Base-by-base conservation (phyloP, 1,140 invertebrate genomes). In the Lordiphosa stackelbergi region DNA sequence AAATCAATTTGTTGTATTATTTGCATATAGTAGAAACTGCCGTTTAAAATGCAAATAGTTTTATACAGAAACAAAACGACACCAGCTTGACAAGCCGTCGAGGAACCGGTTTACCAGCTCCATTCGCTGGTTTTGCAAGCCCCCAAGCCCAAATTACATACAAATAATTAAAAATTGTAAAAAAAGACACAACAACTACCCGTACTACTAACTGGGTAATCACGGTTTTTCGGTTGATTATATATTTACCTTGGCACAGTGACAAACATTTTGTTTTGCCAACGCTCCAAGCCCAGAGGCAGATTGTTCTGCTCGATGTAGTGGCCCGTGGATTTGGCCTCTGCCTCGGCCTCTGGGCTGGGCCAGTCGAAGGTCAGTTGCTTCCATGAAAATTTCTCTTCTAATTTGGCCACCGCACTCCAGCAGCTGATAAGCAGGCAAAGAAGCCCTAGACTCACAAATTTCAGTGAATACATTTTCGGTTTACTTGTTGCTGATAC, bases 261-360 rank as follows among this genome's bases (percentile, higher is more conserved):
- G 46, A 95, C 88, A 74, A 95, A 94, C 38, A 95, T 70, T 89
- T 94, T 94, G 83, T 95, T 91, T 53, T 91, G 89, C 93, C 93
- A 95, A 31, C 91, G 88, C 37, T 91, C 92, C 48, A 95, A 49
- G 16, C 94, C 94, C 10, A 94, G 87, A 2, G 93, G 93, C 55
- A 95, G 81, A 87, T 94, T 94, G 79, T 95, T 92, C 51, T 89
- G 90, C 11, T 89, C 90, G 7, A 93, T 88, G 81, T 92, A 95
- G 63, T 89, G 87, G 13, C 91, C 91, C 31, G 88, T 90, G 10
- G 89, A 88, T 8, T 93, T 89, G n/a, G 93, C 92, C 13, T 88
- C 88, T 54, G 91, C 88, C 64, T 90, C 89, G 45, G 90, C 89
- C 38, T 90, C 89, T 7, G 91, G 90, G 49, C 89, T 90, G 16